Evolutionary conservation across 2,797 vertebrate species (phyloP).

Genomic region (Paramormyrops hopkinsi): DNA sequence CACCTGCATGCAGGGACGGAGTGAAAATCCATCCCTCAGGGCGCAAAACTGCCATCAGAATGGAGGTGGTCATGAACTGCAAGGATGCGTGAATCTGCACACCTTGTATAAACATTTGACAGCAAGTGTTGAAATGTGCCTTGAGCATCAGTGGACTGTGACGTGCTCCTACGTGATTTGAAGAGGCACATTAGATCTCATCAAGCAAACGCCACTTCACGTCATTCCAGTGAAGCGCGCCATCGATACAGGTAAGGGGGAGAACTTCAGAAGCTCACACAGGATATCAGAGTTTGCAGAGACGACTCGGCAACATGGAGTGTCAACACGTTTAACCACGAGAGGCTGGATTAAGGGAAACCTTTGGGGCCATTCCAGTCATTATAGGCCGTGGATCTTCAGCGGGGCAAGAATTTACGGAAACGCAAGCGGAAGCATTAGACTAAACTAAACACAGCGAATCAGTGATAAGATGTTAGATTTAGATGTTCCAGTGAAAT

Average conservation of each 20-base stretch:
- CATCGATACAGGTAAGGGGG: neutral
- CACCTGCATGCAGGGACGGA: neutral
- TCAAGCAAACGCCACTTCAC: neutral
- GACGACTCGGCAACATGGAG: neutral
- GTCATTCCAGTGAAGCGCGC: neutral
- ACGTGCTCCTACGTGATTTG: neutral
- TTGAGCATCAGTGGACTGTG: neutral
- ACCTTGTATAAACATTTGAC: neutral
- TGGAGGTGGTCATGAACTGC: neutral
- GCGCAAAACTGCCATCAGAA: neutral
- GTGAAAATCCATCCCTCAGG: neutral
- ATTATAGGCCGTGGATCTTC: constrained; percentile 28
- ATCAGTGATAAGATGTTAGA: neutral
- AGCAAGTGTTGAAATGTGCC: neutral
- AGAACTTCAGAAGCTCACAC: neutral
- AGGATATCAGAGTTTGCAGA: neutral
- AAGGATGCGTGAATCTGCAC: neutral
- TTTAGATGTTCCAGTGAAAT: constrained; percentile 1
- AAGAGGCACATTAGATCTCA: neutral
- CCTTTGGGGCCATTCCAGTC: neutral
- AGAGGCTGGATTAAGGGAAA: neutral
- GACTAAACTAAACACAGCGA: constrained; percentile 17
- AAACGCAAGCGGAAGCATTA: constrained; percentile 14
- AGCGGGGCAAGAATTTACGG: neutral
- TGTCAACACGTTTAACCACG: neutral